These are phyloP conservation scores for Dendrocincla tyrannina DNA, from an alignment of 2,797 vertebrate species.

Conservation along the genomic window DNA sequence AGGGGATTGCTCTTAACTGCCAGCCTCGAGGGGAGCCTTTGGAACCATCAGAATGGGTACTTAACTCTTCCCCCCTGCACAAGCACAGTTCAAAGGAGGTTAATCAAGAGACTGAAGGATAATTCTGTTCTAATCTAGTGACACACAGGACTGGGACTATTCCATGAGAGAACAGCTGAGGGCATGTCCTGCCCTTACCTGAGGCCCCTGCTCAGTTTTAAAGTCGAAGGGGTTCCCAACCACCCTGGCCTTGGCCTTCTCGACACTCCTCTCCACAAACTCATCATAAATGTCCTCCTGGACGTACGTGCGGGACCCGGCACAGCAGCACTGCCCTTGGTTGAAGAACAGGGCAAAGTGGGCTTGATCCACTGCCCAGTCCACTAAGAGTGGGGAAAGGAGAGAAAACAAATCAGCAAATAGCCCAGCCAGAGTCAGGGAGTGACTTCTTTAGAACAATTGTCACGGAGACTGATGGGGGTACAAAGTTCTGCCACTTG, in stretches of 20 bases:
- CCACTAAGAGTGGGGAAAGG: slow-evolving; percentile 77
- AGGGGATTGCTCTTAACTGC: background rate
- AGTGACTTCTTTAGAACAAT: background rate
- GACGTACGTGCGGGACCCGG: slow-evolving; percentile 90
- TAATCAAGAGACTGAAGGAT: background rate
- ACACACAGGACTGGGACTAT: background rate
- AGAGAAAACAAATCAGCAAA: background rate
- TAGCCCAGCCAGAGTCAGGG: background rate
- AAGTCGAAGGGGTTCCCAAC: slow-evolving; percentile 93
- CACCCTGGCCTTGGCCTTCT: slow-evolving; percentile 84
- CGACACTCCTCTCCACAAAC: slow-evolving; percentile 90
- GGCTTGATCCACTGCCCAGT: slow-evolving; percentile 92
- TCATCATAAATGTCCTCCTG: slow-evolving; percentile 90
- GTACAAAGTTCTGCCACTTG: background rate
- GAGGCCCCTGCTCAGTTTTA: slow-evolving; percentile 92
- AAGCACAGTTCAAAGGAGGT: background rate
- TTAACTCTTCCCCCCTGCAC: background rate
- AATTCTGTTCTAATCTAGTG: background rate
- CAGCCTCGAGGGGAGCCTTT: background rate
- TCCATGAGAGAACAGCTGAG: background rate
- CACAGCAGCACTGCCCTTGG: slow-evolving; percentile 96
- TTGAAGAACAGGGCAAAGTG: slow-evolving; percentile 96
- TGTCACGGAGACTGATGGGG: background rate
- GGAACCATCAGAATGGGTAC: background rate
- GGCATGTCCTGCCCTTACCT: slow-evolving; percentile 76